These are phyloP conservation scores for Xanthia icteritia DNA, from an alignment of 2,888 invertebrate genomes.

Conservation along the genomic window DNA sequence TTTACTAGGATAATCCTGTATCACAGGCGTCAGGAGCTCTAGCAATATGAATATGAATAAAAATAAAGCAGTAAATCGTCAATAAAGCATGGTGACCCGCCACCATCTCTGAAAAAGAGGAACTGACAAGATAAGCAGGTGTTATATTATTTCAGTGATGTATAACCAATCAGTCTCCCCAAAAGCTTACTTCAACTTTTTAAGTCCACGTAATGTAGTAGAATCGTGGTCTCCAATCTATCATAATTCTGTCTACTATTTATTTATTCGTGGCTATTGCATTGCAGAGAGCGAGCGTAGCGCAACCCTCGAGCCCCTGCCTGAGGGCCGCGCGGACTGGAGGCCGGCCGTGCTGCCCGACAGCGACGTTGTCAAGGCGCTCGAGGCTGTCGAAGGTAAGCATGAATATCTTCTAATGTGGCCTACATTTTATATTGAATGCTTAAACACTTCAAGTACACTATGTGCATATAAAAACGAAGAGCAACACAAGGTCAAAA, in stretches of 20 bases:
- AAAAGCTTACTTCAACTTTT: not conserved
- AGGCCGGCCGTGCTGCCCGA: conserved; percentile 94
- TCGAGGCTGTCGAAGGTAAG: conserved; percentile 96
- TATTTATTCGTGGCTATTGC: not conserved
- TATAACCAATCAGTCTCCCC: not conserved
- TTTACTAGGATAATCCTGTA: not conserved
- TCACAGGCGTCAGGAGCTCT: not conserved
- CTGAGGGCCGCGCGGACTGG: conserved; percentile 94
- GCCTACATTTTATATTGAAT: not conserved
- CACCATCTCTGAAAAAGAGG: not conserved
- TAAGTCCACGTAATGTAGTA: not conserved
- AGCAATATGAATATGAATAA: not conserved
- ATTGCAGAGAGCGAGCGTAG: conserved; percentile 94
- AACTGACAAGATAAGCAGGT: not conserved
- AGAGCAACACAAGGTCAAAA: not conserved
- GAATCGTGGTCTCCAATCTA: not conserved
- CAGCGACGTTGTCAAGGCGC: conserved; percentile 95
- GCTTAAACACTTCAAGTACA: no score
- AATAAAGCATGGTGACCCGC: not conserved
- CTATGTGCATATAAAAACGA: no score
- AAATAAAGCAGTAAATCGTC: not conserved
- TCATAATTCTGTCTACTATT: not conserved
- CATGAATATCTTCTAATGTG: no score
- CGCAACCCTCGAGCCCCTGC: conserved; percentile 92
- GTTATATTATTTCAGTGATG: not conserved